These are phyloP conservation scores for Marmota flaviventris DNA, from an alignment of 2,113 vertebrate species.

Conservation along the genomic window DNA sequence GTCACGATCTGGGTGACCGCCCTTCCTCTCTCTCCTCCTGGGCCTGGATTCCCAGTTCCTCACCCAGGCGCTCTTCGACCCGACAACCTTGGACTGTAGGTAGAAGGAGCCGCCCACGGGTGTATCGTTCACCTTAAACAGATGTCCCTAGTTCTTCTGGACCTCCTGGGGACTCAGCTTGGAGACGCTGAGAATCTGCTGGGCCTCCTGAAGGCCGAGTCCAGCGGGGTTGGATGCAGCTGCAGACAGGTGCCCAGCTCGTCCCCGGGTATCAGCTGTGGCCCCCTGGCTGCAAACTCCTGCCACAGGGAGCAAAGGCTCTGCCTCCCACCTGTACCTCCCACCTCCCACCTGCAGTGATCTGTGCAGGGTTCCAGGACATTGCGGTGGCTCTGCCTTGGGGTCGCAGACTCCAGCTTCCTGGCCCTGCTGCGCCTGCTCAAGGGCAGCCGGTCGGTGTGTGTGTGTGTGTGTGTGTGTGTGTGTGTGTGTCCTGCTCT, in stretches of 20 bases:
- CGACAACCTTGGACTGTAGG: slow-evolving; percentile 97
- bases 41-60: slow-evolving; percentile 93
- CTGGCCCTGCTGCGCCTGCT: too few species aligned
- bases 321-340: too few species aligned
- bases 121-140: slow-evolving; percentile 98
- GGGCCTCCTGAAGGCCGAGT: slow-evolving; percentile 96
- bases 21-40: slow-evolving; percentile 82
- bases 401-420: too few species aligned
- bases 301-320: too few species aligned
- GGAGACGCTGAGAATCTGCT: slow-evolving; percentile 96
- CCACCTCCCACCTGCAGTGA: too few species aligned
- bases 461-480: too few species aligned
- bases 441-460: too few species aligned
- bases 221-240: slow-evolving; percentile 94
- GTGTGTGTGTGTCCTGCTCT: too few species aligned
- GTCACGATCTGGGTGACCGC: slow-evolving; percentile 90
- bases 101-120: slow-evolving; percentile 96
- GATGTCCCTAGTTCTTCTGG: slow-evolving; percentile 97
- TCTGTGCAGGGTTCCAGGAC: too few species aligned
- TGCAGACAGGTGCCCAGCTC: slow-evolving; percentile 91
- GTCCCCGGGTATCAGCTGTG: slow-evolving; percentile 91
- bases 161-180: slow-evolving; percentile 93
- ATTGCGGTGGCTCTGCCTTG: too few species aligned
- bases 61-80: slow-evolving; percentile 96
- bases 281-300: slow-evolving; percentile 90